A percentile compares a stretch with the other conserved stretches of the same genome.
phyloP scores from a whole-genome alignment of 2,888 invertebrate species.

The Caenorhabditis afra region DNA sequence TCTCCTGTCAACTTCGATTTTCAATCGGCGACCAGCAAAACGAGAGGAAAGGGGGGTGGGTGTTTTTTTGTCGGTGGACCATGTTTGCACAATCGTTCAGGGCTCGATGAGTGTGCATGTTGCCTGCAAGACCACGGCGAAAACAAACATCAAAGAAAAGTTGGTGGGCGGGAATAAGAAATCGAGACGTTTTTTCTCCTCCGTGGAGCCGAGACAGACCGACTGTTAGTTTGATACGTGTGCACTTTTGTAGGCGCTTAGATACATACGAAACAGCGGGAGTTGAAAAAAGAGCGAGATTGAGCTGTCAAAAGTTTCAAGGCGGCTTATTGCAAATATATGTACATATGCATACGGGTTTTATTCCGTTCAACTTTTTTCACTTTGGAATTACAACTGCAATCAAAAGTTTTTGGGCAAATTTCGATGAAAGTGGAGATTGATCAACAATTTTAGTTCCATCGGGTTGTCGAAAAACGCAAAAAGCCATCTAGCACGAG shows the following conservation, averaged over 20 bases:
- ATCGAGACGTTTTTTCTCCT: slow-evolving; percentile 44
- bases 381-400: neutral
- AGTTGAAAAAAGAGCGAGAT: neutral
- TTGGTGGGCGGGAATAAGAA: slow-evolving; percentile 1
- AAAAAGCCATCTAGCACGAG: slow-evolving; percentile 63
- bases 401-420: neutral
- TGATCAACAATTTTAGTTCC: too few species aligned
- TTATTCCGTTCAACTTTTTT: slow-evolving; percentile 16
- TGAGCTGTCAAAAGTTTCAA: slow-evolving; percentile 40
- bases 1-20: slow-evolving; percentile 27
- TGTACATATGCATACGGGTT: neutral
- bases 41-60: too few species aligned
- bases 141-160: slow-evolving; percentile 27
- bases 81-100: slow-evolving; percentile 47
- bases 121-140: slow-evolving; percentile 28
- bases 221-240: slow-evolving; percentile 46
- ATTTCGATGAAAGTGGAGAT: too few species aligned
- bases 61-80: slow-evolving; percentile 19
- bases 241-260: slow-evolving; percentile 27
- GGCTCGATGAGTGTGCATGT: slow-evolving; percentile 33
- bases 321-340: too few species aligned
- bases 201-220: neutral
- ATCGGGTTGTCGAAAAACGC: slow-evolving; percentile 1
- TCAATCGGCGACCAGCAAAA: too few species aligned
- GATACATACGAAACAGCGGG: neutral